A percentile compares a stretch with the other conserved stretches of the same genome.
Evolutionary conservation across 2,888 invertebrate genomes (phyloP).

Genomic region (Synergus itoensis): DNA sequence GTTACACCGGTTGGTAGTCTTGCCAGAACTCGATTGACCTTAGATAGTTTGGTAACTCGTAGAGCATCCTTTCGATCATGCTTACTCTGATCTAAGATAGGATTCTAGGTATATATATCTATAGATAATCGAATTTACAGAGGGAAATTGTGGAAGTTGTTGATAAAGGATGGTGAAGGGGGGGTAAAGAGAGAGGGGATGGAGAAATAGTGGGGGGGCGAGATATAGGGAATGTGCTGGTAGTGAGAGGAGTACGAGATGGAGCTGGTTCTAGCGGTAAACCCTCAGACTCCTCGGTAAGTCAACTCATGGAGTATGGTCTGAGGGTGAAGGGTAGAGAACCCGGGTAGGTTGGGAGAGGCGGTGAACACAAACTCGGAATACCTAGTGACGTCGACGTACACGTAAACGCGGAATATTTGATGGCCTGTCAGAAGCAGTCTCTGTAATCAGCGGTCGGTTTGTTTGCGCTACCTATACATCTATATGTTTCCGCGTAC

Average conservation of each 20-base stretch:
- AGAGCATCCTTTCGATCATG: constrained; percentile 56
- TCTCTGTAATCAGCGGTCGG: constrained; percentile 77
- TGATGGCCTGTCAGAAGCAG: constrained; percentile 77
- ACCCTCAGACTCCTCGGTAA: constrained; percentile 68
- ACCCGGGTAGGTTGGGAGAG: constrained; percentile 48
- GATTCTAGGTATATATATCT: constrained; percentile 46
- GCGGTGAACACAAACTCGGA: constrained; percentile 69
- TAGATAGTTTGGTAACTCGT: constrained; percentile 55
- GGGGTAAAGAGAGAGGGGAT: constrained; percentile 23
- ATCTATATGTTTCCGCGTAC: constrained; percentile 48
- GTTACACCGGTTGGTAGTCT: constrained; percentile 47
- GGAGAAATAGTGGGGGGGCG: constrained; percentile 45
- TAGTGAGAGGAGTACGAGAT: constrained; percentile 59
- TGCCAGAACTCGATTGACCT: constrained; percentile 55
- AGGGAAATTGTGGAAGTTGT: constrained; percentile 69
- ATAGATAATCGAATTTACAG: constrained; percentile 73
- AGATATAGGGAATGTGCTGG: constrained; percentile 53
- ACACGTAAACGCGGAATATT: constrained; percentile 76
- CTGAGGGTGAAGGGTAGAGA: constrained; percentile 52
- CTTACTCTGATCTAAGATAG: constrained; percentile 57
- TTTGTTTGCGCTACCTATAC: constrained; percentile 74
- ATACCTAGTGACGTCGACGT: constrained; percentile 74
- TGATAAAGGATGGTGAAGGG: constrained; percentile 7
- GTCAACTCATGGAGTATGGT: constrained; percentile 64
- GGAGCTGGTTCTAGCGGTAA: constrained; percentile 65